phyloP scores from a whole-genome alignment of 2,797 vertebrate species.

The Microctenopoma steveboyesi region DNA sequence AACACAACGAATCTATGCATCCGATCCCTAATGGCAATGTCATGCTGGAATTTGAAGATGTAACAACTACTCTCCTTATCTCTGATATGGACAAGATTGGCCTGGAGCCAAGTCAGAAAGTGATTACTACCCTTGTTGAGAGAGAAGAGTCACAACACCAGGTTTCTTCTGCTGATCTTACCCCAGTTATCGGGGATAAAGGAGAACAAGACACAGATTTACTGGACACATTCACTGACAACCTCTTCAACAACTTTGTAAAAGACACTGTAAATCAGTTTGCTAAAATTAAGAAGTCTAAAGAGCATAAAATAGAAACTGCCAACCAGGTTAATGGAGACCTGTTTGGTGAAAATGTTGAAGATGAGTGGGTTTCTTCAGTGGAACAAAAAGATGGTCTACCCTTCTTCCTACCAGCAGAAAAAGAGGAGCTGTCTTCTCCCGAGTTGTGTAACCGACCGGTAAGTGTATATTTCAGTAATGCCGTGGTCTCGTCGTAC shows the following conservation, averaged over 20 bases:
- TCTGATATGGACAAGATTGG: conserved; percentile 54
- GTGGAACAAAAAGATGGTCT: conserved; percentile 71
- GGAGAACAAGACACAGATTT: conserved; percentile 53
- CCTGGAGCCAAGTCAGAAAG: conserved; percentile 39
- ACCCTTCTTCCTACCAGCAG: conserved; percentile 81
- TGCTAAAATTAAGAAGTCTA: conserved; percentile 88
- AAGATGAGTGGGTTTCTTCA: conserved; percentile 64
- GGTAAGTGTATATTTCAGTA: conserved; percentile 82
- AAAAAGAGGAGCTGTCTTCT: conserved; percentile 90
- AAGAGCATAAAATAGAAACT: conserved; percentile 89
- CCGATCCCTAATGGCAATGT: conserved; percentile 62
- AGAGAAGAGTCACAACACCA: conserved; percentile 77
- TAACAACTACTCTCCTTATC: conserved; percentile 57
- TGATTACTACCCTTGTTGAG: conserved; percentile 77
- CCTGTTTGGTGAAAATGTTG: conserved; percentile 49
- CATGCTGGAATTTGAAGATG: conserved; percentile 68
- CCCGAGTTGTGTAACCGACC: conserved; percentile 91
- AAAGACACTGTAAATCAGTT: conserved; percentile 88
- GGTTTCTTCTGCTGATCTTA: conserved; percentile 60
- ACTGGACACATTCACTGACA: conserved; percentile 85
- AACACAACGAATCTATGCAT: conserved; percentile 52
- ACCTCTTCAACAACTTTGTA: conserved; percentile 87
- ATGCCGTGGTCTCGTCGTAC: neutral
- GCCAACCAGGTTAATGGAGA: conserved; percentile 69
- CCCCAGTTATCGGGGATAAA: conserved; percentile 36